Evolutionary conservation across 1,140 invertebrate species (phyloP), one percentile per base, ranked within the genome.

Genomic region (Frieseomelitta varia): DNA sequence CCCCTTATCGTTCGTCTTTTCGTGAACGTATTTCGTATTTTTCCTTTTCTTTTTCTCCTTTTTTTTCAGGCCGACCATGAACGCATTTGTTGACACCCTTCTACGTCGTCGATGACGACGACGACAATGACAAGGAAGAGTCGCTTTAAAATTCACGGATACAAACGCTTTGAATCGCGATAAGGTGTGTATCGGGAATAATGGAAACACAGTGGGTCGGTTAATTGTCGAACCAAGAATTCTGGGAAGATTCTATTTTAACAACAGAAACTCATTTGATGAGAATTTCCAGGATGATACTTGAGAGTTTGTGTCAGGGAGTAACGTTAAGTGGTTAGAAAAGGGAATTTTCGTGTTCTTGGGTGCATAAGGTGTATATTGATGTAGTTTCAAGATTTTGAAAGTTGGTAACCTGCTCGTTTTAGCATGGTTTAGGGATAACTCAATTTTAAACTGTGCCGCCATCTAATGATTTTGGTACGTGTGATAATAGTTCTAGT

Each of bases 1-100:
- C 74, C 82, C 73, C 82, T 81, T 83, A 85, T 81, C 87, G 74
- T 84, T 30, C 65, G 68, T 55, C 79, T 81, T 89, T 89, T 89
- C 79, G 83, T 79, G 55, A 69, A 81, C 69, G 53, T 55, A 39
- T 27, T 53, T 63, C 55, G 67, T 21, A 30, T 47, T 69, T 53
- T 68, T 61, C 21, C 24, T 56, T 4, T 30, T 4, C 12, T 4
- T 14, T 17, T 30, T 1, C 12, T 11, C 8, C 34, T 21, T 21
- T 39, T 51, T n/a, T 56, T 68, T 69, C 56, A 51, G 53, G 15
- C 53, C 34, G 81, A 83, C 74, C 61, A 34, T 85, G 83, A 85
- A 85, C 61, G 71, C 27, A n/a, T 34, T 58, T 27, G 61, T 19
- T 30, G 12, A 63, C 58, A 56, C 65, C 51, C 30, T 53, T 56